Percentiles rank a stretch among this genome's conserved stretches.
phyloP scores from a whole-genome alignment of 2,113 vertebrate species.

The Acrocephalus kingi region DNA sequence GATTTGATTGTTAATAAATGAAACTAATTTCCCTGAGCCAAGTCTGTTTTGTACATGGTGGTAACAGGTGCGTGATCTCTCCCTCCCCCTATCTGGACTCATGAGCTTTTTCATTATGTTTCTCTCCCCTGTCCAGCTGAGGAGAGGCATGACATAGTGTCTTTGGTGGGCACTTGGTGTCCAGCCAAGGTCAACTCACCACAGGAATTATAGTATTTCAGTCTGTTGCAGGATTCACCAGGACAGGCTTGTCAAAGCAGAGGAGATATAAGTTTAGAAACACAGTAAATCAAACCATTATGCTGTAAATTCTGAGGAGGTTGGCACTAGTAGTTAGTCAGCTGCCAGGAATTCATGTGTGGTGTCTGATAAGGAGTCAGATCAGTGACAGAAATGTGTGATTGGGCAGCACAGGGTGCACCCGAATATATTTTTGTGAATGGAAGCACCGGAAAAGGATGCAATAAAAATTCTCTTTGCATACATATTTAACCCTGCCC shows the following conservation, averaged over 20 bases:
- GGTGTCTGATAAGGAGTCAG: background rate
- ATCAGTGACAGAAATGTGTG: background rate
- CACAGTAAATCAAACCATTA: background rate
- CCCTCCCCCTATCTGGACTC: background rate
- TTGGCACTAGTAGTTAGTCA: background rate
- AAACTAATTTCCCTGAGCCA: background rate
- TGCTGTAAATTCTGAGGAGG: background rate
- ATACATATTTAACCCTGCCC: background rate
- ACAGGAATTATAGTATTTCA: rapidly evolving
- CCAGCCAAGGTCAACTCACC: background rate
- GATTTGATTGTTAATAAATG: background rate
- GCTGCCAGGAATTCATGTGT: background rate
- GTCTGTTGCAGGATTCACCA: background rate
- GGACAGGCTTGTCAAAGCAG: background rate
- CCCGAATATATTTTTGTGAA: background rate
- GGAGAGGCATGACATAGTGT: background rate
- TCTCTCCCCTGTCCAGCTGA: background rate
- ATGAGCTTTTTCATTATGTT: background rate
- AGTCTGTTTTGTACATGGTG: background rate
- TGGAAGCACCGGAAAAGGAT: background rate
- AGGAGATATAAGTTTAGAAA: background rate
- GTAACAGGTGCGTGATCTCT: background rate
- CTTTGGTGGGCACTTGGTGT: background rate
- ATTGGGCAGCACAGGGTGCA: background rate
- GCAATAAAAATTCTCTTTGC: background rate